Percentiles rank a stretch among this genome's conserved stretches.
phyloP scores from a whole-genome alignment of 2,797 vertebrate species.

The Percopsis omiscomaycus region DNA sequence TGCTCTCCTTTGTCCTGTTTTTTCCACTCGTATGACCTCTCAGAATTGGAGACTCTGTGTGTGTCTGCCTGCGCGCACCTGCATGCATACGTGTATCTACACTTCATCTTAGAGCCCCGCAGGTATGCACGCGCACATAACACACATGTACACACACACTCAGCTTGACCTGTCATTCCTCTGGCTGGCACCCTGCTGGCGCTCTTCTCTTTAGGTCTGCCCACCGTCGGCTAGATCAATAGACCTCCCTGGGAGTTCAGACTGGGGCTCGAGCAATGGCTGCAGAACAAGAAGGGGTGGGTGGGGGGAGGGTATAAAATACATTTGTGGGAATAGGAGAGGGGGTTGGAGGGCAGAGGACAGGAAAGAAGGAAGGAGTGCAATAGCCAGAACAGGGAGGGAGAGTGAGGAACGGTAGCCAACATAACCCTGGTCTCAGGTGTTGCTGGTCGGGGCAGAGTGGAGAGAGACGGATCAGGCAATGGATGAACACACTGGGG shows the following conservation, averaged over 20 bases:
- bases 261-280: conserved; percentile 27
- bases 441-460: too few relatives aligned
- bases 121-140: background rate
- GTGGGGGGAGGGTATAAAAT: conserved; percentile 6
- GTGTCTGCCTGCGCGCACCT: conserved; percentile 2
- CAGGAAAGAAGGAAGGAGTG: background rate
- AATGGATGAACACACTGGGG: too few relatives aligned
- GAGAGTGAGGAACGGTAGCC: background rate
- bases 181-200: conserved; percentile 44
- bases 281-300: conserved; percentile 6
- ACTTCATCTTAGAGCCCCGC: conserved; percentile 24
- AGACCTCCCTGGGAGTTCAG: conserved; percentile 37
- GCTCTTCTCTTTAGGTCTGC: conserved; percentile 42
- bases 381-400: background rate
- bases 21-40: background rate
- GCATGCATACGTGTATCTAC: background rate
- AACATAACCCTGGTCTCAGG: too few relatives aligned
- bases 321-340: background rate
- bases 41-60: background rate
- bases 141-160: background rate
- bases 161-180: conserved; percentile 55
- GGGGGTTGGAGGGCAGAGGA: background rate
- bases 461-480: too few relatives aligned
- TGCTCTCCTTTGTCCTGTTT: background rate
- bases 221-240: conserved; percentile 51